phyloP scores from a whole-genome alignment of 2,888 invertebrate genomes.

The Dicyrtomina minuta region DNA sequence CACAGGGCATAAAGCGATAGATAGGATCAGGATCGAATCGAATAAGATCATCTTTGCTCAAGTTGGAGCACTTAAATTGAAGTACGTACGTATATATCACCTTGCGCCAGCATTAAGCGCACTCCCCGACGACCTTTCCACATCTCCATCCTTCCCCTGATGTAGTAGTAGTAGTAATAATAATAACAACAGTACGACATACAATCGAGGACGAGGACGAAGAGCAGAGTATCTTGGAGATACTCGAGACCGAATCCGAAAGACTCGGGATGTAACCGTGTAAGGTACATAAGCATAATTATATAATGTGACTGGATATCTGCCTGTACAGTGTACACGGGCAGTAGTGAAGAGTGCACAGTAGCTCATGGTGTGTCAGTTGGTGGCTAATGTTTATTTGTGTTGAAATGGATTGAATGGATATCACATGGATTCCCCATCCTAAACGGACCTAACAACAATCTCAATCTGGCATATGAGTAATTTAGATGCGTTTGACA shows the following conservation, averaged over 20 bases:
- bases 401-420: neutral
- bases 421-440: neutral
- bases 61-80: no score
- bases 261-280: neutral
- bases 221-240: neutral
- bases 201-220: no score
- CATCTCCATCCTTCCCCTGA: no score
- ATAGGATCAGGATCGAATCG: no score
- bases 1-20: no score
- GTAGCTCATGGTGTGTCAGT: no score
- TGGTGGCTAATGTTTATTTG: conserved; percentile 3
- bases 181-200: neutral
- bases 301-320: neutral
- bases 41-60: no score
- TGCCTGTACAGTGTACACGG: neutral
- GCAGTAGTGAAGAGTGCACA: no score
- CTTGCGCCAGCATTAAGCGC: no score
- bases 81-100: no score
- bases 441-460: neutral
- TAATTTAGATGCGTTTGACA: neutral
- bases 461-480: neutral
- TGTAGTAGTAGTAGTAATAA: no score
- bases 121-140: no score
- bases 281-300: neutral
- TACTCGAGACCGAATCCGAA: neutral